A percentile compares a stretch with the other conserved stretches of the same genome.
Evolutionary conservation across 2,113 vertebrate species (phyloP).

Genomic region (Cranoglanis bouderius): DNA sequence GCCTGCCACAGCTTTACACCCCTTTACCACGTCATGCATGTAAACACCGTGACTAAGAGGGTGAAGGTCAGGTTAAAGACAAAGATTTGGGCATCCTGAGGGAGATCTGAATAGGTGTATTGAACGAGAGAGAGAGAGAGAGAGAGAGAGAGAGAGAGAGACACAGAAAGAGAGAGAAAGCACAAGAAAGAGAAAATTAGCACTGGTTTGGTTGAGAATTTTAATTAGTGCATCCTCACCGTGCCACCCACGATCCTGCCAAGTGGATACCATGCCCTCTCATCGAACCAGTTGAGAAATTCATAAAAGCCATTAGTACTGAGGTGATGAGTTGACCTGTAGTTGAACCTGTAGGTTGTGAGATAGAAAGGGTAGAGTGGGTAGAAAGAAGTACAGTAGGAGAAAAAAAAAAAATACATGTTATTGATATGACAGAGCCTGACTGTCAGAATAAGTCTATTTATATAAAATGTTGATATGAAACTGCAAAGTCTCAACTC

Average conservation of each 20-base stretch:
- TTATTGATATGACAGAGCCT: not conserved
- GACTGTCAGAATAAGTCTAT: not conserved
- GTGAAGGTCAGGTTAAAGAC: not conserved
- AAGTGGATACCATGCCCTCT: conserved; percentile 98
- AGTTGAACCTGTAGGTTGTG: conserved; percentile 89
- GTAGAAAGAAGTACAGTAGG: not conserved
- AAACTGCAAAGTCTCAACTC: not conserved
- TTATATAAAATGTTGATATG: not conserved
- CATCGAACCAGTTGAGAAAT: conserved; percentile 99
- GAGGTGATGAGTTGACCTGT: conserved; percentile 98
- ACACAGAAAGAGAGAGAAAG: not conserved
- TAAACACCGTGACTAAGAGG: not conserved
- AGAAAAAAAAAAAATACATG: not conserved
- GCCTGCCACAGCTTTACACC: conserved; percentile 11
- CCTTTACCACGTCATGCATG: not conserved
- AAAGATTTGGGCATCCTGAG: not conserved
- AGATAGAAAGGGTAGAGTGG: conserved; percentile 3
- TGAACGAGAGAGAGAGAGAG: not conserved
- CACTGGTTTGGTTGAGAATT: not conserved
- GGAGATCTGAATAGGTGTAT: not conserved
- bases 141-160: not conserved
- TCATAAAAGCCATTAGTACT: conserved; percentile 98
- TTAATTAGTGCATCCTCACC: conserved; percentile 75
- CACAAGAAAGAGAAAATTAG: not conserved
- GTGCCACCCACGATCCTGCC: conserved; percentile 98